Evolutionary conservation across 1,140 invertebrate species (phyloP).

Genomic region (Oryctes rhinoceros): DNA sequence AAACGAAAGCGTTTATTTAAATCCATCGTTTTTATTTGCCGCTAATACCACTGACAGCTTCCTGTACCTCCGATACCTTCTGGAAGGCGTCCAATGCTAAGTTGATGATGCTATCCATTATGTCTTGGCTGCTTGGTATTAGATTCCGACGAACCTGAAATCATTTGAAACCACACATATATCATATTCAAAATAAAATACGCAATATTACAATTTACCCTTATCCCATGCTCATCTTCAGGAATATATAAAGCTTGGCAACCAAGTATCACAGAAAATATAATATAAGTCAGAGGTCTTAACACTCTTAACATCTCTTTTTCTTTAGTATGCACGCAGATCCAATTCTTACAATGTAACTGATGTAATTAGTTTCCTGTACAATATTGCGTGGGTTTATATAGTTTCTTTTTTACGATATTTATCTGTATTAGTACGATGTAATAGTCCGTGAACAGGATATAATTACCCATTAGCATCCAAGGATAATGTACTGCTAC

Average conservation of each 20-base stretch:
- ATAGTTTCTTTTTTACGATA: conserved; percentile 4
- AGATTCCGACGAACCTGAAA: conserved; percentile 11
- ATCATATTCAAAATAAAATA: neutral
- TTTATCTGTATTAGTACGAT: conserved; percentile 14
- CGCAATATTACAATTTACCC: neutral
- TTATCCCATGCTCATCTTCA: conserved; percentile 1
- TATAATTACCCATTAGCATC: conserved; percentile 11
- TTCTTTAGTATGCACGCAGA: neutral
- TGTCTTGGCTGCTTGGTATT: conserved; percentile 16
- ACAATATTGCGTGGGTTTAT: neutral
- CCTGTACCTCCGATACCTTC: conserved; percentile 26
- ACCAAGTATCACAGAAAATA: neutral
- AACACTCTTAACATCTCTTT: neutral
- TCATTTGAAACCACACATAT: neutral
- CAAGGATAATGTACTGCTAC: conserved; percentile 18
- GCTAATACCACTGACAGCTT: conserved; percentile 26
- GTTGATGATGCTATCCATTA: conserved; percentile 35
- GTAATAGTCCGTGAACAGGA: conserved; percentile 29
- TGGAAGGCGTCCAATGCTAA: conserved; percentile 37
- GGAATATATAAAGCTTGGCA: neutral
- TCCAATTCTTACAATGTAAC: neutral
- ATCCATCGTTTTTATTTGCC: neutral
- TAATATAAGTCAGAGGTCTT: neutral
- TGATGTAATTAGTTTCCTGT: neutral
- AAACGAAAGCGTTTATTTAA: too few species aligned